Evolutionary conservation across 2,797 vertebrate genomes (phyloP).

Genomic region (Garrulus glandarius): DNA sequence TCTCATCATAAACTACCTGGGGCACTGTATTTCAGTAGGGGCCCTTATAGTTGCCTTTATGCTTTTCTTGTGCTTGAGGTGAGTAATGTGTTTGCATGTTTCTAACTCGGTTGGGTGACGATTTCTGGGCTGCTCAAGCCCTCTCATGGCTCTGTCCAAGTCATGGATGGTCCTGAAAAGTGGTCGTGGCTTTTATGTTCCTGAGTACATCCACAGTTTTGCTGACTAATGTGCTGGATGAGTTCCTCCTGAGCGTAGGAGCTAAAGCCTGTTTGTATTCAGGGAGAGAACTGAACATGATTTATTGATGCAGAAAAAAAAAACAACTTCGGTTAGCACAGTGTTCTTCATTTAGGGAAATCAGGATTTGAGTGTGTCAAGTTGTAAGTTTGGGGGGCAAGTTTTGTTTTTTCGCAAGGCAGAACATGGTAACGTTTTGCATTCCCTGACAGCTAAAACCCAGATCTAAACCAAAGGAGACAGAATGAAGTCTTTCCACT

Average conservation of each 20-base stretch:
- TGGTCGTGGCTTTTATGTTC: neutral
- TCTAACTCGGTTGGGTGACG: neutral
- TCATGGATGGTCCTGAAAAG: neutral
- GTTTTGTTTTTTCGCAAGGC: neutral
- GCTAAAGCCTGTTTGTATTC: neutral
- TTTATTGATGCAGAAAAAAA: neutral
- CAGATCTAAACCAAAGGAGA: neutral
- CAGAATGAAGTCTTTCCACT: neutral
- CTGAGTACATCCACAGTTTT: neutral
- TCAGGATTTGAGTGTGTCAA: neutral
- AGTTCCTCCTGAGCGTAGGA: neutral
- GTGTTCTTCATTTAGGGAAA: neutral
- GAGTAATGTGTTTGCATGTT: conserved; percentile 71
- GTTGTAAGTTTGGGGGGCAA: neutral
- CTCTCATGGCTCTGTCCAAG: neutral
- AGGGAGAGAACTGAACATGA: neutral
- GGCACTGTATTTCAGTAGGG: conserved; percentile 93
- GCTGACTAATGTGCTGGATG: neutral
- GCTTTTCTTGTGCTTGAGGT: conserved; percentile 96
- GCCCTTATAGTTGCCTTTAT: conserved; percentile 93
- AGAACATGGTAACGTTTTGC: neutral
- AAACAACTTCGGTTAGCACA: neutral
- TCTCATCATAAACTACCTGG: conserved; percentile 96
- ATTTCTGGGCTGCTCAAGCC: neutral
- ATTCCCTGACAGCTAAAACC: neutral